These are phyloP conservation scores for Maccullochella peelii DNA, from an alignment of 2,113 vertebrate species.

Conservation along the genomic window DNA sequence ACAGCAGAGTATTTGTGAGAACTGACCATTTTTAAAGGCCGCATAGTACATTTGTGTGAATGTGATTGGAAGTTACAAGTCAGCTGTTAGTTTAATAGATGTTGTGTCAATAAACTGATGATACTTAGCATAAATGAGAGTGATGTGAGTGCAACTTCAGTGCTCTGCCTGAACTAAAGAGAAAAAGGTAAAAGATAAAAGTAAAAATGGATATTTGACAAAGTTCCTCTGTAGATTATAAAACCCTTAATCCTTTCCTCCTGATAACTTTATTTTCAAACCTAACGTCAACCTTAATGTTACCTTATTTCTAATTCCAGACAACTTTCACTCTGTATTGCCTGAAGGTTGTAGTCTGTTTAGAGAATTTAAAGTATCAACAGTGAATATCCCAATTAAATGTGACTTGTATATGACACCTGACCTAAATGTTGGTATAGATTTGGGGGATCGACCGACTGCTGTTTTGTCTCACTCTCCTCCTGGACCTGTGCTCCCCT, in stretches of 20 bases:
- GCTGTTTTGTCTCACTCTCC: slow-evolving; percentile 5
- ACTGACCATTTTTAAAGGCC: not conserved
- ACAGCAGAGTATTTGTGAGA: not conserved
- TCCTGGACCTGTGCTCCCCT: slow-evolving; percentile 25
- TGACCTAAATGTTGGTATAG: slow-evolving; percentile 21
- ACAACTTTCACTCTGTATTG: not conserved
- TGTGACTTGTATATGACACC: slow-evolving; percentile 27
- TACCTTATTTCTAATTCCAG: not conserved
- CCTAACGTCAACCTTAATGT: not conserved
- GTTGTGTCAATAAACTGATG: not conserved
- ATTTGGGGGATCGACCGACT: slow-evolving; percentile 5
- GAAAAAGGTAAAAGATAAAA: not conserved
- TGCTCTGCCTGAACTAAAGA: not conserved
- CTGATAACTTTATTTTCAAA: too few relatives aligned
- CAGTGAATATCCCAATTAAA: not conserved
- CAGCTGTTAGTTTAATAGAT: not conserved
- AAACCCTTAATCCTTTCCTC: not conserved
- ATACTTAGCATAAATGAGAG: not conserved
- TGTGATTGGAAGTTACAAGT: not conserved
- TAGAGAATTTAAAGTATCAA: not conserved
- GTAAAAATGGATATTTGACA: not conserved
- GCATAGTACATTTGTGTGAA: not conserved
- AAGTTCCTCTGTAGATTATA: not conserved
- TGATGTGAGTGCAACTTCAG: not conserved
- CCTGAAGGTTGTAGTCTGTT: not conserved